Evolutionary conservation across 2,113 vertebrate species (phyloP), one percentile per base, ranked within the genome.

Genomic region (Ageneiosus marmoratus): DNA sequence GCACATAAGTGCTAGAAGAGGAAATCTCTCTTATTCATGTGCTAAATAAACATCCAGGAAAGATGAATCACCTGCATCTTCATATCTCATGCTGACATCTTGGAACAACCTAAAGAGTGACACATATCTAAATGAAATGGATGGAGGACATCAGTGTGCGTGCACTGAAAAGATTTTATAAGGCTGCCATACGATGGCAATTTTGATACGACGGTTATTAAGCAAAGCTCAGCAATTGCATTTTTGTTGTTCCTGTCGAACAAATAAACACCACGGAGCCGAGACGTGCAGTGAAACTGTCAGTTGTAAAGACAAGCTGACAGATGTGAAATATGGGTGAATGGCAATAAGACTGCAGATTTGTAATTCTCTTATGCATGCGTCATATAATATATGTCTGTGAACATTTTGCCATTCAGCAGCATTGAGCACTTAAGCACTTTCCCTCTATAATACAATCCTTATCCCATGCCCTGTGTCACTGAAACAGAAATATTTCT

Each of bases 21-120:
- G 79, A 89, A 90, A 90, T 89, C 83, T 92, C 87, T 85, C 86
- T 44, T 56, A 29, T 83, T 85, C 84, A 85, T 80, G 34, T 84
- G 76, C 55, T 80, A 77, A 87, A 90, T 88, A 87, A 85, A 88
- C 87, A 89, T 86, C 84, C 83, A 20, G 16, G 77, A 63, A 87
- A 84, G 87, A 86, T 86, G 90, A 88, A 90, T 88, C 86, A 88
- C 85, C 79, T 77, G 53, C 22, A 50, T 83, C 44, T 70, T 44
- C 60, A 79, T 81, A 84, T 72, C 88, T 82, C 87, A 81, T 87
- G 82, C 81, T 83, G 81, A 87, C 84, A 67, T 85, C 60, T 29
- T 78, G 53, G 65, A 22, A 77, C 84, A 53, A 60, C 84, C 70
- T 44, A 73, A 65, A 75, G 72, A 88, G 85, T 87, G 87, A 87